Percentiles rank a stretch among this genome's conserved stretches.
Conservation (phyloP, 1,140 invertebrate genomes). For the Thaumatotibia leucotreta region DNA sequence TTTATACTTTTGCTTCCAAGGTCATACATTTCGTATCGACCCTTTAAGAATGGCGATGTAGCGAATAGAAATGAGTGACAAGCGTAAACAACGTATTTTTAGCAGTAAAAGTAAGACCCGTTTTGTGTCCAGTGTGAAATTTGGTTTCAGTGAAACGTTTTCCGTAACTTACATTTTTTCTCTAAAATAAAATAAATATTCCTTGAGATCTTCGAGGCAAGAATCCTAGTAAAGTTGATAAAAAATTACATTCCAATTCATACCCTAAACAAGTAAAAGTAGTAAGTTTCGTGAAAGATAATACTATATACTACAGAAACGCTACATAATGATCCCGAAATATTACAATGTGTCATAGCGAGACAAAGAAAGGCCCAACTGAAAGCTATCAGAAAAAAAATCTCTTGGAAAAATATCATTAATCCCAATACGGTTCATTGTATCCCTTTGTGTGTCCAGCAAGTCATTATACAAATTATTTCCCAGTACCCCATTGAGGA, state of each 20-base stretch:
- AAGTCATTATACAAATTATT: constrained; percentile 4
- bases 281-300: background rate
- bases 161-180: no score
- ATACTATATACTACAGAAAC: background rate
- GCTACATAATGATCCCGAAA: background rate
- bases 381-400: background rate
- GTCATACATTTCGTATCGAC: background rate
- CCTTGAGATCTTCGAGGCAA: no score
- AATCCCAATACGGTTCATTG: constrained; percentile 1
- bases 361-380: background rate
- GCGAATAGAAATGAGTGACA: background rate
- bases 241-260: no score
- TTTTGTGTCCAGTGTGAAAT: no score
- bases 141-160: no score
- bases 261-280: no score
- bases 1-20: background rate
- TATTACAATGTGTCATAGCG: background rate
- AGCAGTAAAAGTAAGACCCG: background rate
- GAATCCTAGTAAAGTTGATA: no score
- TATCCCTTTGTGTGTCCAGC: constrained; percentile 7
- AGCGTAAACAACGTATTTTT: background rate
- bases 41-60: background rate
- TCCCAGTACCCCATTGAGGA: background rate
- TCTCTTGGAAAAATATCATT: background rate
- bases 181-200: no score